Percentiles rank a stretch among this genome's conserved stretches.
Evolutionary conservation across 2,113 vertebrate genomes (phyloP).

Genomic region (Erinaceus europaeus): DNA sequence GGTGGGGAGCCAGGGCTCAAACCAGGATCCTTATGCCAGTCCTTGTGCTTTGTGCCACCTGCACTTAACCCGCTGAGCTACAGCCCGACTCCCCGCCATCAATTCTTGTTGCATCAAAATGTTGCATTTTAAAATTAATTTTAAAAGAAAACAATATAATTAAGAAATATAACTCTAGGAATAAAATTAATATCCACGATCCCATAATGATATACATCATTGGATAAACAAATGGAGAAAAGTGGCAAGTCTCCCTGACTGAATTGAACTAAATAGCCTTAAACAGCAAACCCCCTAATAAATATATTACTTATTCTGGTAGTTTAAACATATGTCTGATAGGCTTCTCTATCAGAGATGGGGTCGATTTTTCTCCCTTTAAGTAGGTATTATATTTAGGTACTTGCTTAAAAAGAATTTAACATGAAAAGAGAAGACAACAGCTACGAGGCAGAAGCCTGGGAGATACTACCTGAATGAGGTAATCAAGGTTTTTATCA

Average conservation of each 20-base stretch:
- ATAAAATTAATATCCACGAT: not conserved
- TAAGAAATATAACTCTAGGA: not conserved
- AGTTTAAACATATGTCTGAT: not conserved
- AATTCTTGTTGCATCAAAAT: too few species aligned
- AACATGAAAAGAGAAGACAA: not conserved
- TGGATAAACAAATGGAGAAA: not conserved
- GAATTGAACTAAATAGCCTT: not conserved
- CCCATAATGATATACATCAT: not conserved
- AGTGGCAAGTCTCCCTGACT: not conserved
- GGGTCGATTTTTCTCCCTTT: not conserved
- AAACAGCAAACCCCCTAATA: not conserved
- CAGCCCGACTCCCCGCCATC: too few species aligned
- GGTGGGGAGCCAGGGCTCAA: too few species aligned
- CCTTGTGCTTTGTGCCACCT: too few species aligned
- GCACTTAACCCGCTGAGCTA: too few species aligned
- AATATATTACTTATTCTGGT: not conserved
- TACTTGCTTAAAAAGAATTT: not conserved
- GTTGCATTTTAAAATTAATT: too few species aligned
- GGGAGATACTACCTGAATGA: not conserved
- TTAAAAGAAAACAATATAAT: too few species aligned
- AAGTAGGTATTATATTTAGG: not conserved
- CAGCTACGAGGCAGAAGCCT: not conserved
- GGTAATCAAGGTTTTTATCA: not conserved
- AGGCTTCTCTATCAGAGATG: not conserved
- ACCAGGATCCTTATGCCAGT: too few species aligned